phyloP scores from a whole-genome alignment of 2,113 vertebrate genomes.

The Semicossyphus pulcher region DNA sequence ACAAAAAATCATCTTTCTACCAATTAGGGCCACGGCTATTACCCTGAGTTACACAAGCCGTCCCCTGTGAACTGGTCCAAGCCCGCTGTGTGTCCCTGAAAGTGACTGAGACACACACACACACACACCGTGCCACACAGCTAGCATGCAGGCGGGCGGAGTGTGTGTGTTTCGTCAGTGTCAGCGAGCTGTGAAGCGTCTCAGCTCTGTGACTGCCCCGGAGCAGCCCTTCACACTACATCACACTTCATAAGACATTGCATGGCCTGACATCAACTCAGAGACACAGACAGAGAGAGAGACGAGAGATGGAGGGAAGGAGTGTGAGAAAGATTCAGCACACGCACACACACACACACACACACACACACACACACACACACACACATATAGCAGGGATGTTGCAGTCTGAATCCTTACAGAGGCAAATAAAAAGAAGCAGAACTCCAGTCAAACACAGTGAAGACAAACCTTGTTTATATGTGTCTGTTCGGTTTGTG shows the following conservation, averaged over 20 bases:
- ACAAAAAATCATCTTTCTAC: not conserved
- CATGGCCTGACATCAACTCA: slow-evolving; percentile 26
- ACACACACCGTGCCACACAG: not conserved
- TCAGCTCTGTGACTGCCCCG: slow-evolving; percentile 37
- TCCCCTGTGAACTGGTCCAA: not conserved
- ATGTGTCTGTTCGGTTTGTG: no score
- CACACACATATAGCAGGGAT: not conserved
- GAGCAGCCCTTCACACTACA: slow-evolving; percentile 41
- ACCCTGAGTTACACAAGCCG: no score
- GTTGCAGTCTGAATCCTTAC: not conserved
- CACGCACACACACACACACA: slow-evolving; percentile 1
- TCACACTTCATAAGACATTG: slow-evolving; percentile 43
- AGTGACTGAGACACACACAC: not conserved
- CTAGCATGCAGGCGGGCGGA: not conserved
- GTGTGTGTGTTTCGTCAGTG: slow-evolving; percentile 15
- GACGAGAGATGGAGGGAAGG: not conserved
- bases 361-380: slow-evolving; percentile 1
- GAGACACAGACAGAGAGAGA: not conserved
- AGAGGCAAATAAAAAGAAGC: not conserved
- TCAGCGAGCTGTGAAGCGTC: slow-evolving; percentile 21
- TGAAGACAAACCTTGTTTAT: no score
- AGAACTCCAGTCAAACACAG: not conserved
- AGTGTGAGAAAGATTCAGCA: not conserved
- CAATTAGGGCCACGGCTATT: not conserved
- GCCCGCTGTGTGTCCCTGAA: not conserved